A percentile compares a stretch with the other conserved stretches of the same genome.
These are phyloP conservation scores for Cynopterus brachyotis DNA, from an alignment of 2,113 vertebrate species.

Conservation along the genomic window DNA sequence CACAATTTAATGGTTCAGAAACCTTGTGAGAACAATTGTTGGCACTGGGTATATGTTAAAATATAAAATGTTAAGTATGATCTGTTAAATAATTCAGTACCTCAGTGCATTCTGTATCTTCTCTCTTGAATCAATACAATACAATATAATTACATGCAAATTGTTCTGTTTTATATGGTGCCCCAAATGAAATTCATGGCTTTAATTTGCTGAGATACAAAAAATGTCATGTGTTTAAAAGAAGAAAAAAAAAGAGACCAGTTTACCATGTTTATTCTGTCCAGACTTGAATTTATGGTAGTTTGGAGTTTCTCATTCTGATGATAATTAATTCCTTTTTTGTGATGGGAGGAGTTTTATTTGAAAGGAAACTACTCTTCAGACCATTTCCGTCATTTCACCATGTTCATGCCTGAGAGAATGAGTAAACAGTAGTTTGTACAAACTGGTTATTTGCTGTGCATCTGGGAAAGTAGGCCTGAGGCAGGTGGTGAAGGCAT, in stretches of 20 bases:
- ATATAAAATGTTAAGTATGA: conserved; percentile 67
- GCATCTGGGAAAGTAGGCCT: not conserved
- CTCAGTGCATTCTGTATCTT: not conserved
- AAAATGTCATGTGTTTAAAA: not conserved
- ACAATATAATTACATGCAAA: not conserved
- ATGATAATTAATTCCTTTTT: conserved; percentile 42
- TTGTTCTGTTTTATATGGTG: not conserved
- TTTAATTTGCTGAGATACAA: conserved; percentile 42
- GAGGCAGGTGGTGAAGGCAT: not conserved
- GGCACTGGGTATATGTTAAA: conserved; percentile 56
- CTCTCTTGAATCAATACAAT: conserved; percentile 24
- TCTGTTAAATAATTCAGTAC: conserved; percentile 66
- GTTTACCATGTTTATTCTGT: conserved; percentile 7
- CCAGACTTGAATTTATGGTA: not conserved
- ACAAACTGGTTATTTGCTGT: not conserved
- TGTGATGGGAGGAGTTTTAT: not conserved
- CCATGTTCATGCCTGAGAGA: conserved; percentile 14
- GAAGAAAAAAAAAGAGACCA: not conserved
- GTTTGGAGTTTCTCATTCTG: conserved; percentile 44
- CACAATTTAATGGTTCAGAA: conserved; percentile 59
- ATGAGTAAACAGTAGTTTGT: conserved; percentile 15
- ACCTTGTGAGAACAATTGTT: conserved; percentile 58
- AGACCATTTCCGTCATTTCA: not conserved
- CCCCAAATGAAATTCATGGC: not conserved
- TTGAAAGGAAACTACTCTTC: conserved; percentile 47